Evolutionary conservation across 2,888 invertebrate genomes (phyloP).

Genomic region (Alcis repandata): DNA sequence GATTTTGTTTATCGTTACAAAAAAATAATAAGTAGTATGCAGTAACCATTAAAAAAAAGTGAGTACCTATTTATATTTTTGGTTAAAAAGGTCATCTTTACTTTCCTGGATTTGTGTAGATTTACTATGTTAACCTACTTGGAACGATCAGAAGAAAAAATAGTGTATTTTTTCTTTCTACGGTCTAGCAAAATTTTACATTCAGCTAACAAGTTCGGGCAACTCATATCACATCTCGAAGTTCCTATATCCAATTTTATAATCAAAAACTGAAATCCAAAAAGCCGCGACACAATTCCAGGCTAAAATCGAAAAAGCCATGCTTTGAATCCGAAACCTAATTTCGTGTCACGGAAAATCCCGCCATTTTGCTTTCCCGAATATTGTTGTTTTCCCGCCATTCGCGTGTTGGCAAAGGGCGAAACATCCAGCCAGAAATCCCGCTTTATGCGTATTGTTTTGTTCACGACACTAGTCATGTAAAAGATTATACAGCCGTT

Average conservation of each 20-base stretch:
- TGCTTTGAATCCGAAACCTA: slow-evolving; percentile 17
- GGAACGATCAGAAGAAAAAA: too few relatives aligned
- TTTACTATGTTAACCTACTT: too few relatives aligned
- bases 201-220: neutral
- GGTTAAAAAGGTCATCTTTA: too few relatives aligned
- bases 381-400: slow-evolving; percentile 37
- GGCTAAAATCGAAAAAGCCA: slow-evolving; percentile 14
- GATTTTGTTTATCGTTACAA: too few relatives aligned
- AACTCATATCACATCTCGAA: neutral
- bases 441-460: slow-evolving; percentile 39
- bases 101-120: too few relatives aligned
- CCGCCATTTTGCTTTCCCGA: slow-evolving; percentile 21
- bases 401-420: slow-evolving; percentile 36
- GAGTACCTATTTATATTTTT: too few relatives aligned
- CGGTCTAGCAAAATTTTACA: neutral
- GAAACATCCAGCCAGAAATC: slow-evolving; percentile 39
- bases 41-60: too few relatives aligned
- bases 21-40: too few relatives aligned
- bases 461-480: slow-evolving; percentile 24
- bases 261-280: slow-evolving; percentile 7
- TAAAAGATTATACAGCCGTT: slow-evolving; percentile 12
- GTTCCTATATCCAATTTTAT: neutral
- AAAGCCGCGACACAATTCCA: slow-evolving; percentile 4
- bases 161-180: too few relatives aligned
- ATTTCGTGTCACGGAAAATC: slow-evolving; percentile 21